These are phyloP conservation scores for Puma concolor DNA, from an alignment of 2,113 vertebrate species.

Conservation along the genomic window DNA sequence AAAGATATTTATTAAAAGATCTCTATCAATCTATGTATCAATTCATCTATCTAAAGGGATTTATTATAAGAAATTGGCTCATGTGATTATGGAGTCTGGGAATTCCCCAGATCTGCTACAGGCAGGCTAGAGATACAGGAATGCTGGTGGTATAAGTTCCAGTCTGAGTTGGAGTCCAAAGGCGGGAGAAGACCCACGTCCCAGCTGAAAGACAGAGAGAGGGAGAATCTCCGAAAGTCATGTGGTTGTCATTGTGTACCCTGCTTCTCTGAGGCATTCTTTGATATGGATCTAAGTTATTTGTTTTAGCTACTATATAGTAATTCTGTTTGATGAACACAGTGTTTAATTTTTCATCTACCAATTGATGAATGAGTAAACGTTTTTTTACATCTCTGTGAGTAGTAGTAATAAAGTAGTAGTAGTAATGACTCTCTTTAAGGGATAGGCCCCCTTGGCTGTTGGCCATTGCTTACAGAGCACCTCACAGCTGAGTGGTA, in stretches of 20 bases:
- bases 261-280: not conserved
- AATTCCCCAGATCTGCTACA: not conserved
- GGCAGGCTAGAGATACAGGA: not conserved
- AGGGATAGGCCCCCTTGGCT: not conserved
- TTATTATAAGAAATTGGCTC: not conserved
- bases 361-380: not conserved
- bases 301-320: not conserved
- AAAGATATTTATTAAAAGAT: not conserved
- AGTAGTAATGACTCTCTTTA: not conserved
- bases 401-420: not conserved
- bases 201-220: not conserved
- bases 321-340: constrained; percentile 13
- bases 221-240: not conserved
- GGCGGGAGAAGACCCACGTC: not conserved
- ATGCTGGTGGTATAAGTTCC: not conserved
- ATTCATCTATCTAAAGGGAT: not conserved
- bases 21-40: not conserved
- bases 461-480: not conserved
- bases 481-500: not conserved
- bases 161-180: not conserved
- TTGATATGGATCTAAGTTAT: not conserved
- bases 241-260: not conserved
- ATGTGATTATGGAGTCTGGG: not conserved
- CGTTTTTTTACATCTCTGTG: not conserved
- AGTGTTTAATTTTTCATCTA: not conserved